Conservation (phyloP, 2,797 vertebrate species). For the Eulemur mongoz region DNA sequence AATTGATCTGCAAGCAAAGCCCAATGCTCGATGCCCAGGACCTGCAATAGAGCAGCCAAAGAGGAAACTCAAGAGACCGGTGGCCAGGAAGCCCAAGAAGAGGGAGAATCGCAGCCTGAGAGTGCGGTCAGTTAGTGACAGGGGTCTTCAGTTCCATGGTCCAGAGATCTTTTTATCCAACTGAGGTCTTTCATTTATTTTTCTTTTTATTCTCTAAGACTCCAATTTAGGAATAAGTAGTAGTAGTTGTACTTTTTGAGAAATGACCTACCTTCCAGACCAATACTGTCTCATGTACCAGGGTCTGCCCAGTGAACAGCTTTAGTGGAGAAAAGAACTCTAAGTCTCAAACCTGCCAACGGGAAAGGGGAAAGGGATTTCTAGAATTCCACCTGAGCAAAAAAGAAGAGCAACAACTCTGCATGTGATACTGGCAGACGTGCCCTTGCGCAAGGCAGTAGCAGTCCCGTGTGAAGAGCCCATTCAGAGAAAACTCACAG, state of each 20-base stretch:
- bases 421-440: not conserved
- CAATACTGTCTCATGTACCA: not conserved
- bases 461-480: not conserved
- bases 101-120: not conserved
- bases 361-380: not conserved
- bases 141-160: not conserved
- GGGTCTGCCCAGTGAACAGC: not conserved
- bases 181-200: not conserved
- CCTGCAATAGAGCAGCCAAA: not conserved
- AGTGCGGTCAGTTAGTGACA: not conserved
- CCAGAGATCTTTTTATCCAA: not conserved
- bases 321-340: not conserved
- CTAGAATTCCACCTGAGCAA: not conserved
- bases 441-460: not conserved
- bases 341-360: not conserved
- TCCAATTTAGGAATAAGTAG: not conserved
- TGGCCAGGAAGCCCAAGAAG: not conserved
- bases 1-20: not conserved
- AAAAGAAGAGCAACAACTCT: not conserved
- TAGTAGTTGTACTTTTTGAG: not conserved
- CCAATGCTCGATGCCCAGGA: not conserved
- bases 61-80: not conserved
- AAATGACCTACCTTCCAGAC: not conserved
- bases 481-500: not conserved
- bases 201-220: not conserved